Conservation (phyloP, 2,888 invertebrate genomes). For the Aplocera efformata region DNA sequence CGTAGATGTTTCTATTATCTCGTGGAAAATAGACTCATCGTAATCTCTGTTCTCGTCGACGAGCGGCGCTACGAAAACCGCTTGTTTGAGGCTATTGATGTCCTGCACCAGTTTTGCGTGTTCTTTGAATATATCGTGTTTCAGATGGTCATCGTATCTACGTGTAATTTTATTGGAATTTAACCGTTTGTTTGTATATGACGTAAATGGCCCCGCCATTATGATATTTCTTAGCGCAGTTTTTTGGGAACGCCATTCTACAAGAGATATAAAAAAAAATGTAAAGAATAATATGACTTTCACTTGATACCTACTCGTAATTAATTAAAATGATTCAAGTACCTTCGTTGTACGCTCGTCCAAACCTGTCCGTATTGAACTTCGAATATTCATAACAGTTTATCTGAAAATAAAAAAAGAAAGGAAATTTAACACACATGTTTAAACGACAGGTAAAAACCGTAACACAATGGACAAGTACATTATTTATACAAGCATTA, state of each 20-base stretch:
- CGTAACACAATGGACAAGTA: conserved; percentile 1
- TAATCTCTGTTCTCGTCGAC: conserved; percentile 59
- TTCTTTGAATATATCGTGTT: conserved; percentile 61
- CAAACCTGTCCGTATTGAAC: conserved; percentile 34
- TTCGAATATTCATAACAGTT: conserved; percentile 58
- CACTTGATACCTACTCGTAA: background rate
- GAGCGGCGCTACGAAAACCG: conserved; percentile 56
- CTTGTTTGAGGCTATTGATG: conserved; percentile 64
- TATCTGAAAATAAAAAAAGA: conserved; percentile 47
- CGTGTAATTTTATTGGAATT: conserved; percentile 32
- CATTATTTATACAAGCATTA: conserved; percentile 12
- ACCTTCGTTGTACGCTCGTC: conserved; percentile 47
- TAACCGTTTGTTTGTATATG: conserved; percentile 16
- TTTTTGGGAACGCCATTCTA: conserved; percentile 22
- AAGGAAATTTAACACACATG: conserved; percentile 5
- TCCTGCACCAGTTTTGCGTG: conserved; percentile 73
- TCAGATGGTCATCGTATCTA: conserved; percentile 26
- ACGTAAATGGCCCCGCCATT: conserved; percentile 14
- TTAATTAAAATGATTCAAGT: too few relatives aligned
- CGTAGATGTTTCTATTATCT: conserved; percentile 60
- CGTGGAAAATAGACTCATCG: conserved; percentile 66
- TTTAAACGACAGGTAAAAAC: conserved; percentile 3
- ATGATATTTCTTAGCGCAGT: conserved; percentile 9
- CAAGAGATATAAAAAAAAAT: too few relatives aligned
- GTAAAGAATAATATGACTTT: background rate